Evolutionary conservation across 2,113 vertebrate species (phyloP).

Genomic region (Myrmecophaga tridactyla): DNA sequence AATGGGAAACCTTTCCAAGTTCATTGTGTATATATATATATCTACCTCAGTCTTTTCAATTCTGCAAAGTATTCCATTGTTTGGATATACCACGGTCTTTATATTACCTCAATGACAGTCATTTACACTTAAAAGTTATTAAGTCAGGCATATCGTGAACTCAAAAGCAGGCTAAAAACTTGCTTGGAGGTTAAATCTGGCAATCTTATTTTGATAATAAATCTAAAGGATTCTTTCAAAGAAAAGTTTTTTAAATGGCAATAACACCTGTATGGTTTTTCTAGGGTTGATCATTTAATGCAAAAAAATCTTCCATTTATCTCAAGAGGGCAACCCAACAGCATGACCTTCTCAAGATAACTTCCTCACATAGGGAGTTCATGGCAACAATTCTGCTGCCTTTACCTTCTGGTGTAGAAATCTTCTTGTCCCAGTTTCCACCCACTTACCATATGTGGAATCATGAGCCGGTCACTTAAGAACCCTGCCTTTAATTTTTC

Average conservation of each 20-base stretch:
- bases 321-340: background rate
- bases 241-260: background rate
- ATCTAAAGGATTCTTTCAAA: background rate
- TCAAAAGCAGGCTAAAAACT: background rate
- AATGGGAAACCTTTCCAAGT: background rate
- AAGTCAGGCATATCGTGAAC: conserved; percentile 16
- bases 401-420: background rate
- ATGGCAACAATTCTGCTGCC: background rate
- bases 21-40: background rate
- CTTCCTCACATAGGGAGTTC: background rate
- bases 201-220: background rate
- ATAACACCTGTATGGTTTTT: background rate
- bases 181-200: background rate
- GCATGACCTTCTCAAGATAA: background rate
- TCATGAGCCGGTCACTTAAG: background rate
- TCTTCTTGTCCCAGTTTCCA: background rate
- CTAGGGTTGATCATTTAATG: background rate
- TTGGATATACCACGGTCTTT: background rate
- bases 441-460: background rate
- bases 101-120: background rate
- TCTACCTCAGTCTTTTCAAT: background rate
- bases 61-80: background rate
- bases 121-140: background rate
- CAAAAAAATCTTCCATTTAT: background rate
- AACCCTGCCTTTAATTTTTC: background rate